These are phyloP conservation scores for Chelon labrosus DNA, from an alignment of 2,797 vertebrate genomes.

Conservation along the genomic window DNA sequence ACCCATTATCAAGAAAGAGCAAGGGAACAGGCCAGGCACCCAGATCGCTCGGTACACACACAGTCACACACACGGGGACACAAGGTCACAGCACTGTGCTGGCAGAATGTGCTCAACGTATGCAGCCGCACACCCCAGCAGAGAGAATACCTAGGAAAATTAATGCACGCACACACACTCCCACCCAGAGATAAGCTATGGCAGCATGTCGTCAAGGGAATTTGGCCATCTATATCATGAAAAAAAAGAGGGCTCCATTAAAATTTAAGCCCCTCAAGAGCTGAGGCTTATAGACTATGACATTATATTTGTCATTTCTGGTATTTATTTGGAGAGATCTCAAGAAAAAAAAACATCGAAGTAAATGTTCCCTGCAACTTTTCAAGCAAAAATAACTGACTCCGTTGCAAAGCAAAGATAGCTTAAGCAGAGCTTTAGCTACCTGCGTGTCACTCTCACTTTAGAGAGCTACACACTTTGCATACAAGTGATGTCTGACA, in stretches of 20 bases:
- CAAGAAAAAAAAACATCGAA: slow-evolving; percentile 14
- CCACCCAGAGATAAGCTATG: slow-evolving; percentile 72
- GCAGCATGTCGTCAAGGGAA: slow-evolving; percentile 67
- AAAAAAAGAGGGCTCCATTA: slow-evolving; percentile 64
- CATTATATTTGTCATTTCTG: slow-evolving; percentile 56
- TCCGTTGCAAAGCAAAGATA: slow-evolving; percentile 49
- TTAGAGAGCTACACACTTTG: slow-evolving; percentile 40
- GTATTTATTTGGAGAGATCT: slow-evolving; percentile 56
- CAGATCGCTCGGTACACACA: slow-evolving; percentile 42
- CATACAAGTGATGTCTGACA: slow-evolving; percentile 49
- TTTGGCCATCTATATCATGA: slow-evolving; percentile 65
- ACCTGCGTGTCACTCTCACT: slow-evolving; percentile 38
- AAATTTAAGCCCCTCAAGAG: slow-evolving; percentile 65
- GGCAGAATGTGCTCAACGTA: slow-evolving; percentile 82
- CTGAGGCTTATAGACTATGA: slow-evolving; percentile 48
- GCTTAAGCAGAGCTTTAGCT: slow-evolving; percentile 31
- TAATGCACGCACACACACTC: slow-evolving; percentile 79
- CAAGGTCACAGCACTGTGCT: slow-evolving; percentile 74
- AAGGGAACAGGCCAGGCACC: slow-evolving; percentile 54
- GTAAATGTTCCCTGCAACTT: slow-evolving; percentile 16
- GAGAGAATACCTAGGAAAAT: slow-evolving; percentile 77
- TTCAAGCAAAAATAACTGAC: slow-evolving; percentile 31
- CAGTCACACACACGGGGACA: slow-evolving; percentile 55
- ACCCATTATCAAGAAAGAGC: slow-evolving; percentile 66
- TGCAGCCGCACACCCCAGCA: slow-evolving; percentile 81